Conservation (phyloP, 2,888 invertebrate genomes). For the Drosophila yooni region DNA sequence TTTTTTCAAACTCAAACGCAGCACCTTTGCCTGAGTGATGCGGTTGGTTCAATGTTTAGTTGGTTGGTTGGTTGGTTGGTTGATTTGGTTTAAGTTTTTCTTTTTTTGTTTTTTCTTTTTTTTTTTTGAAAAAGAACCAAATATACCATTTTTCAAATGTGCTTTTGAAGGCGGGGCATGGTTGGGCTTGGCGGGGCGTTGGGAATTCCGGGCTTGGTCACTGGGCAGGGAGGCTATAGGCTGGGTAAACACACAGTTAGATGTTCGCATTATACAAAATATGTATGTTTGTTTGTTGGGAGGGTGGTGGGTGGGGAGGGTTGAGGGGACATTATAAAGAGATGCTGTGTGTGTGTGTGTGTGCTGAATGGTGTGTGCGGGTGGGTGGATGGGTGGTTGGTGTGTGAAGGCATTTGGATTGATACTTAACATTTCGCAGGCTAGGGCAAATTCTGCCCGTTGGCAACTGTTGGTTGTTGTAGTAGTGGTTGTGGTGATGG, state of each 20-base stretch:
- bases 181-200: constrained; percentile 3
- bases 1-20: constrained; percentile 83
- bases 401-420: constrained; percentile 20
- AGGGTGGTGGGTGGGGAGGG: not conserved
- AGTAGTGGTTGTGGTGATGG: not conserved
- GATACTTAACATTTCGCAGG: constrained; percentile 56
- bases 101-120: not conserved
- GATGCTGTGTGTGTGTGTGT: constrained; percentile 1
- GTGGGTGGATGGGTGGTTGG: not conserved
- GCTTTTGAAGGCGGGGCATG: constrained; percentile 30
- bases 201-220: constrained; percentile 14
- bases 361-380: constrained; percentile 1
- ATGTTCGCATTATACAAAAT: constrained; percentile 29
- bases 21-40: constrained; percentile 74
- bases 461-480: constrained; percentile 33
- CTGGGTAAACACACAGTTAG: constrained; percentile 37
- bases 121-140: constrained; percentile 44
- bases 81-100: constrained; percentile 20
- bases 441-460: constrained; percentile 20
- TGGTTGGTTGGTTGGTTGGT: constrained; percentile 43
- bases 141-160: constrained; percentile 44
- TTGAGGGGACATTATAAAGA: constrained; percentile 5
- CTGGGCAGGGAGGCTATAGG: constrained; percentile 2
- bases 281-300: constrained; percentile 9
- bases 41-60: constrained; percentile 48